Conservation (phyloP, 2,888 invertebrate genomes). For the Myopa testacea region DNA sequence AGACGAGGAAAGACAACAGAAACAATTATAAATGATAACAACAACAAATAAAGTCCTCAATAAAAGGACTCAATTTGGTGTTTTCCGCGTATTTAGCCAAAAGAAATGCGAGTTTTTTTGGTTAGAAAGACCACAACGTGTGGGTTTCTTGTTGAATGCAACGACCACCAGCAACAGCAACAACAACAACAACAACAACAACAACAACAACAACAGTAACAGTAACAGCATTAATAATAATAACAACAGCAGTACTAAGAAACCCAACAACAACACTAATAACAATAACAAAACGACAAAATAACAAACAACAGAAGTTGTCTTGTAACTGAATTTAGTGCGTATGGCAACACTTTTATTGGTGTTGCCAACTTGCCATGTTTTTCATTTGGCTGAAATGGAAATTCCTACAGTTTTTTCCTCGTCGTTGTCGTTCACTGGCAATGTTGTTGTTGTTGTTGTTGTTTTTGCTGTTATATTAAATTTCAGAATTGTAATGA, state of each 20-base stretch:
- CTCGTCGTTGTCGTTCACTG: neutral
- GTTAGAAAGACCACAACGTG: neutral
- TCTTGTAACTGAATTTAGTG: neutral
- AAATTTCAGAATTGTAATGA: neutral
- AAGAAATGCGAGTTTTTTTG: neutral
- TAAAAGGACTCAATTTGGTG: conserved; percentile 39
- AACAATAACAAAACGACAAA: too few relatives aligned
- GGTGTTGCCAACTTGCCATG: conserved; percentile 26
- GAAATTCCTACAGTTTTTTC: neutral
- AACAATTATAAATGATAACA: too few relatives aligned
- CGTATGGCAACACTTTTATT: conserved; percentile 13
- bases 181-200: too few relatives aligned
- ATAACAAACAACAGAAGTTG: too few relatives aligned
- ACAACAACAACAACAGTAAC: too few relatives aligned
- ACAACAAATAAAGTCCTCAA: neutral
- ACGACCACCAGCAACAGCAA: too few relatives aligned
- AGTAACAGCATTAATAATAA: too few relatives aligned
- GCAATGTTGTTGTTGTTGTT: neutral
- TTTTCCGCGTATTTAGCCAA: conserved; percentile 33
- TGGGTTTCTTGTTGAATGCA: neutral
- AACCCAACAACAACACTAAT: too few relatives aligned
- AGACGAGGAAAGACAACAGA: too few relatives aligned
- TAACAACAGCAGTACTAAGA: too few relatives aligned
- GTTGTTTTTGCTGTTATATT: neutral
- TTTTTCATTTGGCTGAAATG: neutral